These are phyloP conservation scores for Tachystola acroxantha DNA, from an alignment of 2,888 invertebrate genomes.

Conservation along the genomic window DNA sequence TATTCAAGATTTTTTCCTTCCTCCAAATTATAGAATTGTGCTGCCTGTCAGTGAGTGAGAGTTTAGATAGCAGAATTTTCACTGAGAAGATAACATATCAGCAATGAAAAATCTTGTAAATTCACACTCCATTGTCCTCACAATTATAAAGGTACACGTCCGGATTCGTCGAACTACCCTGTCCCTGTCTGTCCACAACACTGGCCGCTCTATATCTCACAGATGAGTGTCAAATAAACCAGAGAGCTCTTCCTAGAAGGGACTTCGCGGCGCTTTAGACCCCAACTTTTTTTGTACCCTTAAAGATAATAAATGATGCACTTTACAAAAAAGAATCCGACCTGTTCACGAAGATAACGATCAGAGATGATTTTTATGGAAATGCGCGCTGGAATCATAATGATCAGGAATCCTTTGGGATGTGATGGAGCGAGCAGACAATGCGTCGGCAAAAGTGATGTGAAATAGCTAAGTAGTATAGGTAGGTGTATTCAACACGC, in stretches of 20 bases:
- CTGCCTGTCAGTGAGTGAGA: too few species aligned
- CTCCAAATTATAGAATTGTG: too few species aligned
- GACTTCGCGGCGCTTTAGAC: conserved; percentile 71
- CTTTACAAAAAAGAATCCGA: conserved; percentile 71
- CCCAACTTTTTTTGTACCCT: conserved; percentile 65
- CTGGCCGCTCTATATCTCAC: conserved; percentile 66
- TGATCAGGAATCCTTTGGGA: conserved; percentile 72
- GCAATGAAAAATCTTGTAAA: conserved; percentile 30
- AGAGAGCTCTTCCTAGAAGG: conserved; percentile 68
- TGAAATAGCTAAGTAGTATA: conserved; percentile 4
- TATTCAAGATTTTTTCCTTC: too few species aligned
- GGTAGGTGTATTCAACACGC: too few species aligned
- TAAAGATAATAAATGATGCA: conserved; percentile 76
- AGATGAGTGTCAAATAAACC: conserved; percentile 73
- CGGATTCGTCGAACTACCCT: conserved; percentile 51
- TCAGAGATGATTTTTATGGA: conserved; percentile 75
- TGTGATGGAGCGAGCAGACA: conserved; percentile 71
- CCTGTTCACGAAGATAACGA: conserved; percentile 74
- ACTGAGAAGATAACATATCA: conserved; percentile 27
- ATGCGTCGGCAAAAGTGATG: conserved; percentile 59
- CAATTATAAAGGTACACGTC: conserved; percentile 26
- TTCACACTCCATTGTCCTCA: conserved; percentile 61
- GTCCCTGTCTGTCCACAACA: conserved; percentile 28
- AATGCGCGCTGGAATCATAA: conserved; percentile 74
- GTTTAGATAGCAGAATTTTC: conserved; percentile 9